These are phyloP conservation scores for Pseudopleuronectes americanus DNA, from an alignment of 2,797 vertebrate species.

Conservation along the genomic window DNA sequence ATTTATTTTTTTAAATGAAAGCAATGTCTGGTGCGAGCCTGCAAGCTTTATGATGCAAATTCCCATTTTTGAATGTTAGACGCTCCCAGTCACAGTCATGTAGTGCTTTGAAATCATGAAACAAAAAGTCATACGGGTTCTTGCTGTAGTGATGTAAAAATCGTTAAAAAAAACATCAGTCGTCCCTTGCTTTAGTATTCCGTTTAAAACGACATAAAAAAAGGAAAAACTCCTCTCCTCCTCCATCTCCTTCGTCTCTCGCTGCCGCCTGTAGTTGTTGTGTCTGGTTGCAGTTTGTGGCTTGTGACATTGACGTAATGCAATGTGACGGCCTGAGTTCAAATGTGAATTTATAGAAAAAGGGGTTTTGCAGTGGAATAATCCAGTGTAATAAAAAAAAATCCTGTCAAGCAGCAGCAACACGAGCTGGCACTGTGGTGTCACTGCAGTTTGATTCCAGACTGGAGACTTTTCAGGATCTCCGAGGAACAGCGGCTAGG, in stretches of 20 bases:
- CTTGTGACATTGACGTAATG: slow-evolving; percentile 23
- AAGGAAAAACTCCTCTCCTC: background rate
- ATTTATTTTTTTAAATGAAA: too few species aligned
- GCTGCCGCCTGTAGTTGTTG: slow-evolving; percentile 14
- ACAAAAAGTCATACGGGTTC: background rate
- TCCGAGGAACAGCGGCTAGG: too few species aligned
- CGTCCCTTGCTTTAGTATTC: too few species aligned
- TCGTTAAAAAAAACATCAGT: too few species aligned
- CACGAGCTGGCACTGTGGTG: too few species aligned
- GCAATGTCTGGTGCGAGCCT: background rate
- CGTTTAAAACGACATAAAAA: background rate
- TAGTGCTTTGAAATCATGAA: background rate
- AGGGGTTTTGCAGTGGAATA: slow-evolving; percentile 1
- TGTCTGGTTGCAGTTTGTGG: slow-evolving; percentile 8
- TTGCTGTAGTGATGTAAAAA: too few species aligned
- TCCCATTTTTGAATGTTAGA: background rate
- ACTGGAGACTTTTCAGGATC: too few species aligned
- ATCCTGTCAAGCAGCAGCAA: too few species aligned
- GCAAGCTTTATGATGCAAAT: slow-evolving; percentile 8
- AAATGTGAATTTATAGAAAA: slow-evolving; percentile 6
- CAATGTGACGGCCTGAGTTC: slow-evolving; percentile 23
- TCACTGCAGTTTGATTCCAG: slow-evolving; percentile 7
- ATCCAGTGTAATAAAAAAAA: too few species aligned
- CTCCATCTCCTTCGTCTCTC: background rate
- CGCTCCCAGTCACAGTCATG: background rate